Percentiles rank a stretch among this genome's conserved stretches.
phyloP scores from a whole-genome alignment of 2,113 vertebrate genomes.

The Heterochromis multidens region DNA sequence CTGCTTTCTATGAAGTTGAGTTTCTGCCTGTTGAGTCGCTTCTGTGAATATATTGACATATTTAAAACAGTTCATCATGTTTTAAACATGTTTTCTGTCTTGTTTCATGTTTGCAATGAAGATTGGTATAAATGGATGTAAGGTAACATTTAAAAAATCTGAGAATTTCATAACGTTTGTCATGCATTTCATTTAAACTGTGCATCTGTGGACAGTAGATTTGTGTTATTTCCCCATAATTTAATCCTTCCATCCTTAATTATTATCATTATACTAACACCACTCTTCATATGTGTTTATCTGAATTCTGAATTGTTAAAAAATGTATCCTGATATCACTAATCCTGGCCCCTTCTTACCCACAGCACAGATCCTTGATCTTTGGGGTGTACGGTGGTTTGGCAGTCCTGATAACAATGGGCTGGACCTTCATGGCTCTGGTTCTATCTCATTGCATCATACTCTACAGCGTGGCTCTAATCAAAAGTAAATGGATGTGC shows the following conservation, averaged over 20 bases:
- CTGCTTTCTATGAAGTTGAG: background rate
- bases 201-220: background rate
- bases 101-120: slow-evolving; percentile 70
- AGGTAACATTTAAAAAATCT: slow-evolving; percentile 69
- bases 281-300: background rate
- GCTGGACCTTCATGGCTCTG: slow-evolving; percentile 84
- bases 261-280: background rate
- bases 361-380: slow-evolving; percentile 88
- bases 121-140: slow-evolving; percentile 71
- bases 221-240: background rate
- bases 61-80: slow-evolving; percentile 50
- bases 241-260: background rate
- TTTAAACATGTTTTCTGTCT: slow-evolving; percentile 65
- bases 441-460: slow-evolving; percentile 89
- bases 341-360: slow-evolving; percentile 37
- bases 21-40: background rate
- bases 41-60: background rate
- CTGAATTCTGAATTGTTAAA: background rate
- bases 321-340: background rate
- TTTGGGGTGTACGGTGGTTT: slow-evolving; percentile 86
- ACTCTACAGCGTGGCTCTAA: slow-evolving; percentile 83
- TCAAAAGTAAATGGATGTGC: slow-evolving; percentile 89
- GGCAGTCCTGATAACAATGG: slow-evolving; percentile 88
- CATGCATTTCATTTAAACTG: slow-evolving; percentile 20
- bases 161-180: slow-evolving; percentile 6